A percentile compares a stretch with the other conserved stretches of the same genome.
Conservation (phyloP, 2,113 vertebrate species). For the Onychorhynchus coronatus region DNA sequence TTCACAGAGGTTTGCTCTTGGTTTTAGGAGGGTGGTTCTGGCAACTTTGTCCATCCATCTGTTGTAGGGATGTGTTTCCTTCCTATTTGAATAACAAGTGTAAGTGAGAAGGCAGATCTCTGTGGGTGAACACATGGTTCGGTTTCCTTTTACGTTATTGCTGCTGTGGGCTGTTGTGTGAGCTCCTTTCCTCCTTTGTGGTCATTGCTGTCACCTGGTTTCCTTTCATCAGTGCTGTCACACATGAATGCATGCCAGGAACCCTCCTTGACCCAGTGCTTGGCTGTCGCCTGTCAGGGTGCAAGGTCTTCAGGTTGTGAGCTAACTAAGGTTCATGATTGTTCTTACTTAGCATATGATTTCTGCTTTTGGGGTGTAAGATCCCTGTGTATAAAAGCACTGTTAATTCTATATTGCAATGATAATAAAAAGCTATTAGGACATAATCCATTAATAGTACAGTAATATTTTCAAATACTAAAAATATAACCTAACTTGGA, state of each 20-base stretch:
- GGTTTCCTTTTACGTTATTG: neutral
- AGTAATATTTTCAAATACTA: slow-evolving; percentile 39
- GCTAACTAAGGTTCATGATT: neutral
- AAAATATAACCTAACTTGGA: slow-evolving; percentile 51
- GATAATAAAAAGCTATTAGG: neutral
- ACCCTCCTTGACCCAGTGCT: neutral
- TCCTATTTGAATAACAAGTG: neutral
- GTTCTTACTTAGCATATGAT: neutral
- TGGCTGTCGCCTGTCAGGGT: rapidly evolving
- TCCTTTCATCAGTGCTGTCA: neutral
- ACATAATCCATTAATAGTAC: neutral
- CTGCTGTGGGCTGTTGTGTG: neutral
- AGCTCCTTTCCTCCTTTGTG: neutral
- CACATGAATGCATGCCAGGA: rapidly evolving
- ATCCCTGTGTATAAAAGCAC: neutral
- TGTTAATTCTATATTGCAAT: neutral
- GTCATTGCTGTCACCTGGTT: neutral
- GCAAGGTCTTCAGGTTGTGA: neutral
- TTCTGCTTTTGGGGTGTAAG: neutral
- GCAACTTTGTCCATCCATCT: neutral
- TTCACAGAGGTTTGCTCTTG: neutral
- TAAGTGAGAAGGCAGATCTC: neutral
- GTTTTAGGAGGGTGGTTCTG: neutral
- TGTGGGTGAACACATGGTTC: neutral
- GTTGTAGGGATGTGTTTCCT: neutral